Percentiles rank a stretch among this genome's conserved stretches.
Conservation (phyloP, 2,888 invertebrate genomes). For the Oxystoma pomonae region DNA sequence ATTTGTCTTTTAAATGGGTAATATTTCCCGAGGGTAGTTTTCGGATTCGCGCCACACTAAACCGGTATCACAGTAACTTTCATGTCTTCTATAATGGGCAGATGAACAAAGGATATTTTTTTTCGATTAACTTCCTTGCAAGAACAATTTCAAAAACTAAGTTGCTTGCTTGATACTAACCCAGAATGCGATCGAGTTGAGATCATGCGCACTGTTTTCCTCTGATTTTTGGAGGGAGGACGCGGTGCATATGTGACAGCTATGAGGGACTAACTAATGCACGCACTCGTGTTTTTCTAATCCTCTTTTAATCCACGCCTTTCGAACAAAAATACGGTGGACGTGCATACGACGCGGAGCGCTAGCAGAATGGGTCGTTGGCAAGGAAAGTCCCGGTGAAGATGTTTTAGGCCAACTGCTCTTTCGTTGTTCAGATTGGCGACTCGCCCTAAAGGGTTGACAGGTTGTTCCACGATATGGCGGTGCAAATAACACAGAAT, state of each 20-base stretch:
- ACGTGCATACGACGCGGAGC: slow-evolving; percentile 30
- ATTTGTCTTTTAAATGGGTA: too few relatives aligned
- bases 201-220: neutral
- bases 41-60: too few relatives aligned
- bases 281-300: slow-evolving; percentile 28
- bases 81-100: too few relatives aligned
- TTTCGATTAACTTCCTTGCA: too few relatives aligned
- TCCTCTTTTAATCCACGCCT: slow-evolving; percentile 13
- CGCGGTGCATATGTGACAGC: neutral
- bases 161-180: neutral
- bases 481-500: too few relatives aligned
- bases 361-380: slow-evolving; percentile 38
- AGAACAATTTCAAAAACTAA: too few relatives aligned
- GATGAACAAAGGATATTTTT: too few relatives aligned
- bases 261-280: slow-evolving; percentile 28
- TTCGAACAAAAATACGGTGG: slow-evolving; percentile 18
- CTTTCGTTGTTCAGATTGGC: neutral
- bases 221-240: neutral
- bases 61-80: too few relatives aligned
- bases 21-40: too few relatives aligned
- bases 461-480: too few relatives aligned
- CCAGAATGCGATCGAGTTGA: neutral
- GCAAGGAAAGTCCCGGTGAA: neutral
- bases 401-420: neutral
- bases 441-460: too few relatives aligned